phyloP scores from a whole-genome alignment of 2,113 vertebrate genomes.

The Saccopteryx leptura region DNA sequence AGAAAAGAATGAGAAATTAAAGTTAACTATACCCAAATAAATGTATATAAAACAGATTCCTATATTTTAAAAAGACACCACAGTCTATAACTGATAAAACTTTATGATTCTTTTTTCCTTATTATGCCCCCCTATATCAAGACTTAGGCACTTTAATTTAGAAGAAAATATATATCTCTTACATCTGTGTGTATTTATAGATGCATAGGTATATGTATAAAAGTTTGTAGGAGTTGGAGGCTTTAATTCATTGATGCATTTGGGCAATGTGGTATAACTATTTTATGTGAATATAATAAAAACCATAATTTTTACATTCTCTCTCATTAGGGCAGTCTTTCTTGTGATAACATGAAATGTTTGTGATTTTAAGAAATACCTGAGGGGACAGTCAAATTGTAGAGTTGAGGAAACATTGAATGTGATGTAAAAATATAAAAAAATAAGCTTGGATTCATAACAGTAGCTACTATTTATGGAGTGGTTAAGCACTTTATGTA shows the following conservation, averaged over 20 bases:
- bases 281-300: slow-evolving; percentile 82
- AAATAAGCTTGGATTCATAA: slow-evolving; percentile 11
- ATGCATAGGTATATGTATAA: slow-evolving; percentile 80
- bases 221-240: slow-evolving; percentile 78
- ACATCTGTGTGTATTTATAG: slow-evolving; percentile 82
- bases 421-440: background rate
- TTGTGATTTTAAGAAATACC: slow-evolving; percentile 50
- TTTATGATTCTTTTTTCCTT: slow-evolving; percentile 60
- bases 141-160: slow-evolving; percentile 81
- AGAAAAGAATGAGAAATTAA: slow-evolving; percentile 43
- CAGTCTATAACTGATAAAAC: slow-evolving; percentile 21
- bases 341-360: slow-evolving; percentile 10
- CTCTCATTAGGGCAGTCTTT: background rate
- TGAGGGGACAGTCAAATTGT: background rate
- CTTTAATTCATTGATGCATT: slow-evolving; percentile 83
- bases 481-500: background rate
- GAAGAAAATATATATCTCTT: slow-evolving; percentile 82
- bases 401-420: slow-evolving; percentile 32
- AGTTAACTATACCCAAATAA: slow-evolving; percentile 24
- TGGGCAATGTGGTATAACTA: slow-evolving; percentile 75
- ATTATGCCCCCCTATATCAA: slow-evolving; percentile 66
- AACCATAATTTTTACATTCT: slow-evolving; percentile 78
- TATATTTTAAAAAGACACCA: slow-evolving; percentile 46
- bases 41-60: slow-evolving; percentile 15
- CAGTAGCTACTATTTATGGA: background rate